phyloP scores from a whole-genome alignment of 2,797 vertebrate genomes.

The Schizothorax lantsangensis region DNA sequence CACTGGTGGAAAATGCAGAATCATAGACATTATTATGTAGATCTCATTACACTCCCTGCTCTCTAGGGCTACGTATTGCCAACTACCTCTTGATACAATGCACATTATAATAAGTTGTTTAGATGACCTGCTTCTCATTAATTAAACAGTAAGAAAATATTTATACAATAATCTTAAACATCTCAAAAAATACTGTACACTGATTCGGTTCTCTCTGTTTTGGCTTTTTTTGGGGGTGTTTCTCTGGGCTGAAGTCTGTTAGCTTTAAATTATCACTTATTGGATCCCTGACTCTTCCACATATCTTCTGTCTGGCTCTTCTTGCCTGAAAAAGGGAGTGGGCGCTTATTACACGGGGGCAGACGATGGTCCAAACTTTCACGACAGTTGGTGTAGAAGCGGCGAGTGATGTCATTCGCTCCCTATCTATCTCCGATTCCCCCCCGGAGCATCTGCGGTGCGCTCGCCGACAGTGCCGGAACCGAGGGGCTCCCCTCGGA shows the following conservation, averaged over 20 bases:
- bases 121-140: background rate
- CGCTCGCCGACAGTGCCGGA: slow-evolving; percentile 57
- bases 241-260: slow-evolving; percentile 57
- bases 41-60: background rate
- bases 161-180: background rate
- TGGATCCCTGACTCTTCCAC: slow-evolving; percentile 60
- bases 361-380: slow-evolving; percentile 78
- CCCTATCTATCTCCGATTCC: slow-evolving; percentile 74
- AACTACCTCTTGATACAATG: background rate
- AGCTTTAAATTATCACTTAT: slow-evolving; percentile 76
- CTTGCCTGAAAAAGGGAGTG: slow-evolving; percentile 64
- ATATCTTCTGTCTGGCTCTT: slow-evolving; percentile 69
- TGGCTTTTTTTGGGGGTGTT: slow-evolving; percentile 55
- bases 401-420: slow-evolving; percentile 78
- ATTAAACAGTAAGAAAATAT: background rate
- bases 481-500: slow-evolving; percentile 65
- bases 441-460: slow-evolving; percentile 71
- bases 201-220: background rate
- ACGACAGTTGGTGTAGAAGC: slow-evolving; percentile 76
- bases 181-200: background rate
- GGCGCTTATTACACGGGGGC: slow-evolving; percentile 68
- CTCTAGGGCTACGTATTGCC: background rate
- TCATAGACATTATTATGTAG: background rate
- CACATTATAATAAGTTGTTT: background rate
- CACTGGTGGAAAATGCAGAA: background rate